Evolutionary conservation across 2,113 vertebrate species (phyloP), one percentile per base, ranked within the genome.

Genomic region (Dicrurus megarhynchus): DNA sequence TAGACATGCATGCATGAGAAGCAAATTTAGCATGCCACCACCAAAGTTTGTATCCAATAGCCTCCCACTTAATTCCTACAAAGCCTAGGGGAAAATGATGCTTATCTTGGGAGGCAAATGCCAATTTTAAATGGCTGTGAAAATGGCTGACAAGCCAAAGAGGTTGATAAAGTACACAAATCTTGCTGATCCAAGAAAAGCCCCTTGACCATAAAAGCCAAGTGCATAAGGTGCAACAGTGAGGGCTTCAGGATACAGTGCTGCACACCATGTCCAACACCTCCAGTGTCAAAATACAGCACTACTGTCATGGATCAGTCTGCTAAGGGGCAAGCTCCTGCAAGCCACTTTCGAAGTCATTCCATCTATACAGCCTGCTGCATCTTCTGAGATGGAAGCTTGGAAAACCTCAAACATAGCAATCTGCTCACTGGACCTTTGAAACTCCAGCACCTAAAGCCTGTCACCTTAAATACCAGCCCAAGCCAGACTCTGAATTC

Each of bases 231-330:
- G 23, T 27, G 13, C 17, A 42, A 28, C 13, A 61, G 8, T 5
- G 17, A 12, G 30, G 21, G 13, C 30, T 59, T 46, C 46, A 24
- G 14, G 22, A 61, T 57, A 19, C 1, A 2, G n/a, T 32, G 55
- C 23, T 18, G 16, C 7, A 11, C 21, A 11, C n/a, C 11, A 17
- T 0, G 5, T 6, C 33, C 41, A 59, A 35, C 6, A 33, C 4
- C 19, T 18, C 28, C 0, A 0, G 11, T 14, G 26, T 14, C 35
- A 71, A 47, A 81, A 74, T 4, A 32, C 30, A 69, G 22, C 18
- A 35, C 33, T 7, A 37, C 3, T 7, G 3, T 18, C 41, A 39
- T 0, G 2, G 6, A 53, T 10, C 26, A 37, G 16, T 6, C 76
- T 28, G 32, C 24, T 35, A 42, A 64, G 2, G 1, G 28, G 41